Evolutionary conservation across 1,140 invertebrate species (phyloP).

Genomic region (Andrena cerasifolii): DNA sequence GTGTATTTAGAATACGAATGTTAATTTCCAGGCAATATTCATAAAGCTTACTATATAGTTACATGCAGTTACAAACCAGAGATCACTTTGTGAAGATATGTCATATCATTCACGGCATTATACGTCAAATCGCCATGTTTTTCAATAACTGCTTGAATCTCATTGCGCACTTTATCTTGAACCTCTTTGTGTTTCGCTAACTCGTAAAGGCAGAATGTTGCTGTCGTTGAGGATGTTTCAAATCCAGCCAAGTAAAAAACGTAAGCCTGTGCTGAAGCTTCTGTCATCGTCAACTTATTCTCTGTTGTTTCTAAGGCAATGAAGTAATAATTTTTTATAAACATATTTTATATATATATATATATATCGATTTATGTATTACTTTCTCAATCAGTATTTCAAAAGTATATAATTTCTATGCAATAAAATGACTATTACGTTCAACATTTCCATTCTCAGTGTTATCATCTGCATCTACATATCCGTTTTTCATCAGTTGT

Average conservation of each 20-base stretch:
- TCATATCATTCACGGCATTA: constrained; percentile 61
- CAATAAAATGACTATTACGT: not conserved
- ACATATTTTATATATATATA: not conserved
- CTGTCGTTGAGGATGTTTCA: constrained; percentile 74
- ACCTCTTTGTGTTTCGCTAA: constrained; percentile 68
- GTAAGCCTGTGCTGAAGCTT: constrained; percentile 64
- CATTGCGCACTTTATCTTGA: constrained; percentile 73
- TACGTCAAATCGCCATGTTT: constrained; percentile 60
- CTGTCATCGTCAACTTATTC: constrained; percentile 24
- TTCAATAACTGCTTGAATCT: constrained; percentile 60
- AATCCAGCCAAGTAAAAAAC: constrained; percentile 75
- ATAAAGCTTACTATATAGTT: too few species aligned
- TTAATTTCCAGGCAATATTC: too few species aligned
- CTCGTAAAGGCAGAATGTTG: constrained; percentile 75
- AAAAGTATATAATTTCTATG: not conserved
- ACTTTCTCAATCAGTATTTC: not conserved
- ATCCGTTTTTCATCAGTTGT: constrained; percentile 57
- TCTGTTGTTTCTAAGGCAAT: not conserved
- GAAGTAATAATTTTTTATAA: not conserved
- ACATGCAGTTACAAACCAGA: constrained; percentile 45
- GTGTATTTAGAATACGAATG: too few species aligned
- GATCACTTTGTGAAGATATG: constrained; percentile 66
- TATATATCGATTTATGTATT: not conserved
- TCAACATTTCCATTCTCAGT: not conserved
- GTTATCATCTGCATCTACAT: constrained; percentile 31